A percentile compares a stretch with the other conserved stretches of the same genome.
Conservation (phyloP, 92 coral and sea anemone genomes). For the Montipora capitata region DNA sequence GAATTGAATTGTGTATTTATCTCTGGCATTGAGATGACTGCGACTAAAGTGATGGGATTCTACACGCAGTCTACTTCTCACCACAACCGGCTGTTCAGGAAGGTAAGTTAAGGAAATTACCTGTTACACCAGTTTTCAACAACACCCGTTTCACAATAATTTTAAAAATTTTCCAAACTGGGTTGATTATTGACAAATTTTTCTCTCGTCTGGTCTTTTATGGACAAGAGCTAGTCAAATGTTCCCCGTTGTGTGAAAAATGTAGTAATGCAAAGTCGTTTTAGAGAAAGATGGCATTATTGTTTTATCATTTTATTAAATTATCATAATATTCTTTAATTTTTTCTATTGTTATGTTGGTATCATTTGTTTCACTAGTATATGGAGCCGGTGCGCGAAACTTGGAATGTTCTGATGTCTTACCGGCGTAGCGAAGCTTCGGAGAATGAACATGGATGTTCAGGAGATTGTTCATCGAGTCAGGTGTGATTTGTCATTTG, state of each 20-base stretch:
- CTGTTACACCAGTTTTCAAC: neutral
- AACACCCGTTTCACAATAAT: neutral
- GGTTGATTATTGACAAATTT: no score
- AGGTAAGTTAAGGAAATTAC: neutral
- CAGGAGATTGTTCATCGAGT: neutral
- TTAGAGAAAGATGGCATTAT: no score
- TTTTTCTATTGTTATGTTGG: no score
- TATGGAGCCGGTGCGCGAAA: neutral
- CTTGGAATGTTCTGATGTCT: neutral
- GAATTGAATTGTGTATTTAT: constrained; percentile 76
- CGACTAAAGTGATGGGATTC: constrained; percentile 45
- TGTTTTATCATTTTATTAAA: no score
- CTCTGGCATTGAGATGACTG: constrained; percentile 58
- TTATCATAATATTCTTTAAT: no score
- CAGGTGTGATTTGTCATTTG: neutral
- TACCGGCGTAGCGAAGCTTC: neutral
- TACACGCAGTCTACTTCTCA: constrained; percentile 15
- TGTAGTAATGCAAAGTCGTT: no score
- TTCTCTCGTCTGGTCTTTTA: no score
- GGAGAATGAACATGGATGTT: neutral
- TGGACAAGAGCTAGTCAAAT: no score
- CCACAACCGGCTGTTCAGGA: constrained; percentile 20
- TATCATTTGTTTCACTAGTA: no score
- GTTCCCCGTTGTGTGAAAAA: no score
- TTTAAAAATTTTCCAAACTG: no score